phyloP scores from a whole-genome alignment of 1,140 invertebrate genomes.

The Mesaphorura yosii region DNA sequence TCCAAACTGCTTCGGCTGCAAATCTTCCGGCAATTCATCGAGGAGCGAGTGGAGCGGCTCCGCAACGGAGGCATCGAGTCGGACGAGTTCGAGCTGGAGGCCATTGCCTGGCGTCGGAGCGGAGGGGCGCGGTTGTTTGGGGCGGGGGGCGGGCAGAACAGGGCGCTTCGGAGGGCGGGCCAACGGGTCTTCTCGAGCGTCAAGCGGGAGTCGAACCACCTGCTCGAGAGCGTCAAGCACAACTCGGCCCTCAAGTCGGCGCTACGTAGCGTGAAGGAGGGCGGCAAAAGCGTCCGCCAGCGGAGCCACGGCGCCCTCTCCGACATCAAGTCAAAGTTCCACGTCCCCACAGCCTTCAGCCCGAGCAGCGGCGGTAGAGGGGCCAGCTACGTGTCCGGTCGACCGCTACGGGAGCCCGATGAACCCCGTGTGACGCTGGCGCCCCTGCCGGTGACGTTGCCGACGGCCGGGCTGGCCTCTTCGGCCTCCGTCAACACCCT shows the following conservation, averaged over 20 bases:
- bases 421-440: too few species aligned
- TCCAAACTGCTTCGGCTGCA: slow-evolving; percentile 78
- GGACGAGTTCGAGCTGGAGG: slow-evolving; percentile 88
- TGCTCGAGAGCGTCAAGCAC: slow-evolving; percentile 47
- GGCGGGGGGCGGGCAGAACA: too few species aligned
- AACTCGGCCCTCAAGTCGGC: slow-evolving; percentile 70
- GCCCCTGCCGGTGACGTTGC: too few species aligned
- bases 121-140: slow-evolving; percentile 64
- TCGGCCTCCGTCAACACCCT: too few species aligned
- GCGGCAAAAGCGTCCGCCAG: slow-evolving; percentile 51
- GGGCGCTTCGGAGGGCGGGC: slow-evolving; percentile 26
- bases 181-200: slow-evolving; percentile 31
- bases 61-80: slow-evolving; percentile 77
- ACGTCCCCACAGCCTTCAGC: slow-evolving; percentile 6
- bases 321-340: slow-evolving; percentile 29
- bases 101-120: slow-evolving; percentile 55
- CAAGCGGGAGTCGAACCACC: slow-evolving; percentile 26
- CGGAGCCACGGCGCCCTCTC: slow-evolving; percentile 24
- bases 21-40: slow-evolving; percentile 93
- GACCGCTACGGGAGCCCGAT: slow-evolving; percentile 3
- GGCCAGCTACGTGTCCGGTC: background rate
- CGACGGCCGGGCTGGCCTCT: too few species aligned
- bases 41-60: slow-evolving; percentile 75
- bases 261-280: slow-evolving; percentile 68
- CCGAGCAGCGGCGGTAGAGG: background rate